These are phyloP conservation scores for Prionace glauca DNA, from an alignment of 2,797 vertebrate species.

Conservation along the genomic window DNA sequence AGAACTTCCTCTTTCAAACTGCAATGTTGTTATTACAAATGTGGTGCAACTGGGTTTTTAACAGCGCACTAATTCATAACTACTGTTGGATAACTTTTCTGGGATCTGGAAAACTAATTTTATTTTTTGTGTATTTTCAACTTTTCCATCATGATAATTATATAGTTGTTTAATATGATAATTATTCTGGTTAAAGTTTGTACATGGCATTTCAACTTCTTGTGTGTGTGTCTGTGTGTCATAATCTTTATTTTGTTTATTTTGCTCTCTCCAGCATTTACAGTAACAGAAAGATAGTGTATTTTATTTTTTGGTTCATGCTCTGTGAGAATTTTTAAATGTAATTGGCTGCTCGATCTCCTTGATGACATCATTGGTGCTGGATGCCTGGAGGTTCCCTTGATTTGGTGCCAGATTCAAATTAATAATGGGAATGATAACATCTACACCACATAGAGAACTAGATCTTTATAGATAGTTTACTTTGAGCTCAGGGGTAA, in stretches of 20 bases:
- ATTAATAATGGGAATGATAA: background rate
- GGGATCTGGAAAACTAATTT: background rate
- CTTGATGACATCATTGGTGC: background rate
- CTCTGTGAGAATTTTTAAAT: background rate
- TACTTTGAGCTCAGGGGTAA: background rate
- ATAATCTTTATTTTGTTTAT: background rate
- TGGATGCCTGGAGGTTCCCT: background rate
- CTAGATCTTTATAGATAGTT: background rate
- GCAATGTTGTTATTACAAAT: background rate
- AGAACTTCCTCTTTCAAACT: background rate
- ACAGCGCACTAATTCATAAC: background rate
- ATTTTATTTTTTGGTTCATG: background rate
- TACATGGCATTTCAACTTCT: background rate
- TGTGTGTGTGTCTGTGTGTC: background rate
- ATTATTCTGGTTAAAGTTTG: background rate
- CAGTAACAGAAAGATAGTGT: background rate
- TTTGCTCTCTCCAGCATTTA: background rate
- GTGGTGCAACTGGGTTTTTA: background rate
- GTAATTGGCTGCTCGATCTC: background rate
- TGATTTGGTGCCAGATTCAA: background rate
- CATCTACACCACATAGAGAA: background rate
- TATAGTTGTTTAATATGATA: background rate
- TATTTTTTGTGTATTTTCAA: background rate
- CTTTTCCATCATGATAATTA: background rate
- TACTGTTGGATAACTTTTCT: background rate